phyloP scores from a whole-genome alignment of 2,113 vertebrate genomes.

The Thalassoma bifasciatum region DNA sequence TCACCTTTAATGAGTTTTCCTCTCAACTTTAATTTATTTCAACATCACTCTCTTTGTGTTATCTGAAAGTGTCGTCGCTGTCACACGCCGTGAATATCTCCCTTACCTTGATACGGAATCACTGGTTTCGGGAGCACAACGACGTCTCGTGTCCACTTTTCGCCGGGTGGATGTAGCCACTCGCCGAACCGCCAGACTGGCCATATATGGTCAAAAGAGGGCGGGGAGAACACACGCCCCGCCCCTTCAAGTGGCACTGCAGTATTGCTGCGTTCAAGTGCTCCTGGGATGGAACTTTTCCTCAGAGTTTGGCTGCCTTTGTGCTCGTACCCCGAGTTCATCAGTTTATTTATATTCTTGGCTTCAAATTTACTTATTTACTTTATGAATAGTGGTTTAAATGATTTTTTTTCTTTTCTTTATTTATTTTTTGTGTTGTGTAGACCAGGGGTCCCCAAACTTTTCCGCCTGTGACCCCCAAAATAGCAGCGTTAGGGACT shows the following conservation, averaged over 20 bases:
- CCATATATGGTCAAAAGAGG: conserved; percentile 72
- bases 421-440: too few relatives aligned
- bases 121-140: conserved; percentile 58
- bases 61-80: accelerated
- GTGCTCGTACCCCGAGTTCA: too few relatives aligned
- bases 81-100: neutral
- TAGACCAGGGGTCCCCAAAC: too few relatives aligned
- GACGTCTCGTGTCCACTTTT: conserved; percentile 75
- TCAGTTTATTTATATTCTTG: too few relatives aligned
- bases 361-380: too few relatives aligned
- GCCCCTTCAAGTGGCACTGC: conserved; percentile 56
- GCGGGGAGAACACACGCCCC: conserved; percentile 17
- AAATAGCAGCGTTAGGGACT: too few relatives aligned
- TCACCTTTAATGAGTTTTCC: neutral
- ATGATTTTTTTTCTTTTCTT: too few relatives aligned
- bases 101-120: conserved; percentile 58
- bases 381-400: too few relatives aligned
- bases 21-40: accelerated
- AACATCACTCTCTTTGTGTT: accelerated
- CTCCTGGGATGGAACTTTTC: neutral
- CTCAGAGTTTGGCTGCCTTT: too few relatives aligned
- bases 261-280: conserved; percentile 12
- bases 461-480: too few relatives aligned
- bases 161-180: conserved; percentile 74
- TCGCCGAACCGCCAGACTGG: conserved; percentile 58